Evolutionary conservation across 2,888 invertebrate species (phyloP).

Genomic region (Scaptomyza flava): DNA sequence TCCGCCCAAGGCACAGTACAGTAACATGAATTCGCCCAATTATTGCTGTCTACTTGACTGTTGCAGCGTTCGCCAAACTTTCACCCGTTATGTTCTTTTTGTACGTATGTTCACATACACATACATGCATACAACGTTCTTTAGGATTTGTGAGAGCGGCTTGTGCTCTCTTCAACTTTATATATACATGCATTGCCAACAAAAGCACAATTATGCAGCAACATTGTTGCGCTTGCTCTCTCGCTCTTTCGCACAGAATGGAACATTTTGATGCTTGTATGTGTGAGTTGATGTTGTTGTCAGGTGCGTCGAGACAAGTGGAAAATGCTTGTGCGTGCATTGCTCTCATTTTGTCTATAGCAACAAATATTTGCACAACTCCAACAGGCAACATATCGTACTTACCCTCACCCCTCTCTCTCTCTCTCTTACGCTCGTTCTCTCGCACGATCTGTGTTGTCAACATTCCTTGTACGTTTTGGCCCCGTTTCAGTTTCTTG

Average conservation of each 20-base stretch:
- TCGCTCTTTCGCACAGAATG: constrained; percentile 30
- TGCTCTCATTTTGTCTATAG: constrained; percentile 71
- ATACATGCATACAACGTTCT: not conserved
- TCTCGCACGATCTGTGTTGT: constrained; percentile 3
- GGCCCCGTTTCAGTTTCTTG: constrained; percentile 38
- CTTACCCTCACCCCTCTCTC: not conserved
- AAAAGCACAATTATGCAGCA: constrained; percentile 51
- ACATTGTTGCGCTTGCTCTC: constrained; percentile 57
- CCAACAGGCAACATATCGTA: constrained; percentile 6
- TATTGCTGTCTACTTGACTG: constrained; percentile 38
- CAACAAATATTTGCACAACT: constrained; percentile 72
- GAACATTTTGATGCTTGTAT: constrained; percentile 39
- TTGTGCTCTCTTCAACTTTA: constrained; percentile 1
- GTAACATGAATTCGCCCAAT: constrained; percentile 37
- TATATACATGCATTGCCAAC: not conserved
- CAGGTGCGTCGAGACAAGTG: constrained; percentile 75
- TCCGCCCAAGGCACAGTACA: constrained; percentile 14
- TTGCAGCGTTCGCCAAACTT: constrained; percentile 54
- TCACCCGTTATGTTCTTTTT: constrained; percentile 65
- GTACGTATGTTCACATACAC: constrained; percentile 44
- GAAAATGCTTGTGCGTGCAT: constrained; percentile 76
- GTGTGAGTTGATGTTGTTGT: constrained; percentile 29
- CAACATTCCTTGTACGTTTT: constrained; percentile 44
- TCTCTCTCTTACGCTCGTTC: not conserved
- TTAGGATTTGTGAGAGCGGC: constrained; percentile 18